A percentile compares a stretch with the other conserved stretches of the same genome.
Conservation (phyloP, 2,113 vertebrate species). For the Myocastor coypus region DNA sequence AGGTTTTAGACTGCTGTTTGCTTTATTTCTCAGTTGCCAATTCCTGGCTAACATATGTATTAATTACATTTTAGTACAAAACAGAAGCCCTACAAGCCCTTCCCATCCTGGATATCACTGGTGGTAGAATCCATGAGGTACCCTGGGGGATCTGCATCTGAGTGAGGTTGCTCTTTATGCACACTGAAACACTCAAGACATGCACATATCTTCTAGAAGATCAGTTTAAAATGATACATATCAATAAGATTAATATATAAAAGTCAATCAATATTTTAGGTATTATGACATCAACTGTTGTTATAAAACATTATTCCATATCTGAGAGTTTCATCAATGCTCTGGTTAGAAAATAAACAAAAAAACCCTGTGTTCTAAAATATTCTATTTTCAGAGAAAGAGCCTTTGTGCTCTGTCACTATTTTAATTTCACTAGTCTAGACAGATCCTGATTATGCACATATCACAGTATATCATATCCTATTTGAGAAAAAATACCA, state of each 20-base stretch:
- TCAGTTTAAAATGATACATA: slow-evolving; percentile 75
- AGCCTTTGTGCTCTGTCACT: slow-evolving; percentile 70
- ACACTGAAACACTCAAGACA: slow-evolving; percentile 33
- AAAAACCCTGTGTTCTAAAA: background rate
- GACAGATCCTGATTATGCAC: slow-evolving; percentile 77
- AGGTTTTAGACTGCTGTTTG: slow-evolving; percentile 27
- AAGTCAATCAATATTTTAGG: slow-evolving; percentile 79
- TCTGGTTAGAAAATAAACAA: slow-evolving; percentile 64
- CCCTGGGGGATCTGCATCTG: background rate
- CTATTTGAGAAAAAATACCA: slow-evolving; percentile 72
- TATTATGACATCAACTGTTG: slow-evolving; percentile 67
- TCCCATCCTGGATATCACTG: background rate
- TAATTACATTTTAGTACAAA: background rate
- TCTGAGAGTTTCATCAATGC: slow-evolving; percentile 63
- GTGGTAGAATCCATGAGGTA: background rate
- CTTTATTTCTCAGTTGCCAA: slow-evolving; percentile 31
- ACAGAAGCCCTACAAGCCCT: slow-evolving; percentile 4
- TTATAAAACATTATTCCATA: slow-evolving; percentile 70
- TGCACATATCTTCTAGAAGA: slow-evolving; percentile 47
- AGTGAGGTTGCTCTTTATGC: background rate
- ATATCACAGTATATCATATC: slow-evolving; percentile 64
- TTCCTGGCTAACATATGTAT: background rate
- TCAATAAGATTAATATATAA: slow-evolving; percentile 77
- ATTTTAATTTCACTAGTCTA: slow-evolving; percentile 78
- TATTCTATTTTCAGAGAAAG: slow-evolving; percentile 76